Conservation (phyloP, 2,797 vertebrate species). For the Chelonia mydas region DNA sequence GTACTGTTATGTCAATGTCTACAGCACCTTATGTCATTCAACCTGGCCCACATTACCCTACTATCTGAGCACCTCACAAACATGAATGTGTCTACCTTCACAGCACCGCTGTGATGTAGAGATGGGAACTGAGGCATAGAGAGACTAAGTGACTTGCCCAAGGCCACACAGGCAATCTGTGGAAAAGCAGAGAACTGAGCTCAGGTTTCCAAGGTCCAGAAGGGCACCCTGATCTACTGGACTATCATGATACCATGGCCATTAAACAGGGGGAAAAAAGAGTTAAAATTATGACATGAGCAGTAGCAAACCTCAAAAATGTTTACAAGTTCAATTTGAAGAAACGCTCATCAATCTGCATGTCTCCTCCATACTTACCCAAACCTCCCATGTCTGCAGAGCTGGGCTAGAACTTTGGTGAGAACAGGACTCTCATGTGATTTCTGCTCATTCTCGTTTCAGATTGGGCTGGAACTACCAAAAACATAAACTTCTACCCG, state of each 20-base stretch:
- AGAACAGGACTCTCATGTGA: background rate
- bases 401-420: background rate
- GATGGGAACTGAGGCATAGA: background rate
- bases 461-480: slow-evolving; percentile 40
- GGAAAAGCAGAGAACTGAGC: background rate
- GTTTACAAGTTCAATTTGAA: background rate
- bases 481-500: slow-evolving; percentile 42
- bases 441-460: background rate
- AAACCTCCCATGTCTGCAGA: background rate
- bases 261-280: background rate
- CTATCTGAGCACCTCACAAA: background rate
- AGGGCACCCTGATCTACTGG: background rate
- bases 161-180: fast-evolving
- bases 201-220: background rate
- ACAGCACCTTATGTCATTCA: background rate
- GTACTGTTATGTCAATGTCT: background rate
- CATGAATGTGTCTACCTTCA: background rate
- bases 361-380: background rate
- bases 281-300: background rate
- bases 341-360: background rate
- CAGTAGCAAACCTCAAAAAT: background rate
- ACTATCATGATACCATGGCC: fast-evolving
- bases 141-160: background rate
- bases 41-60: background rate
- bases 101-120: background rate